Conservation (phyloP, 2,888 invertebrate species). For the Griposia aprilina region DNA sequence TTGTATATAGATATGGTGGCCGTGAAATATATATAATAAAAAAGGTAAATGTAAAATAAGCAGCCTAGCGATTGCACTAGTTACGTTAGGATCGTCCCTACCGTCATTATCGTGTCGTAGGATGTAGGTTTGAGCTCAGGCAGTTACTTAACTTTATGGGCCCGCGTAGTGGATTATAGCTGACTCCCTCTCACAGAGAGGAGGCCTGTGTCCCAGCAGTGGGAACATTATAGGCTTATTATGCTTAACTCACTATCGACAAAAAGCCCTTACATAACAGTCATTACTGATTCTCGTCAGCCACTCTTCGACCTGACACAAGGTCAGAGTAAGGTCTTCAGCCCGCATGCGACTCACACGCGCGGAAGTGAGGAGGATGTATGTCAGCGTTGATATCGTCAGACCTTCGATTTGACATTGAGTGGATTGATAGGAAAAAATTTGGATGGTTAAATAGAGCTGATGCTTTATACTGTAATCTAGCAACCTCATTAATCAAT, state of each 20-base stretch:
- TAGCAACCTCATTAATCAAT: neutral
- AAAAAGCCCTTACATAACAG: slow-evolving; percentile 15
- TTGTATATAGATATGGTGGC: slow-evolving; percentile 16
- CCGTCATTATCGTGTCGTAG: too few species aligned
- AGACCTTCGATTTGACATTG: slow-evolving; percentile 56
- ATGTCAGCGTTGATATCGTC: slow-evolving; percentile 50
- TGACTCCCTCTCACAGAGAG: neutral
- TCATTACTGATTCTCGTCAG: slow-evolving; percentile 27
- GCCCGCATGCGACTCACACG: slow-evolving; percentile 53
- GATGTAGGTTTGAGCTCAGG: too few species aligned
- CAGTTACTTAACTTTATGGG: too few species aligned
- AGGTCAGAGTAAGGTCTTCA: slow-evolving; percentile 41
- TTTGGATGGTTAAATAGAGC: neutral
- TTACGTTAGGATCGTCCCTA: too few species aligned
- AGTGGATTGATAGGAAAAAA: neutral
- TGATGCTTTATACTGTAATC: neutral
- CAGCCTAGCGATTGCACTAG: too few species aligned
- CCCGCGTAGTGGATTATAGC: neutral
- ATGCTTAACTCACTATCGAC: neutral
- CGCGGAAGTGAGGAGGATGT: slow-evolving; percentile 44
- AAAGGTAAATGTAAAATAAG: too few species aligned
- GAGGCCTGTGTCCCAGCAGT: neutral
- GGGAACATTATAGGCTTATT: neutral
- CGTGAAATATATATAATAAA: slow-evolving; percentile 23
- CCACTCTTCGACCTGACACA: slow-evolving; percentile 2